phyloP scores from a whole-genome alignment of 2,888 invertebrate genomes.

The Pegoplata infirma region DNA sequence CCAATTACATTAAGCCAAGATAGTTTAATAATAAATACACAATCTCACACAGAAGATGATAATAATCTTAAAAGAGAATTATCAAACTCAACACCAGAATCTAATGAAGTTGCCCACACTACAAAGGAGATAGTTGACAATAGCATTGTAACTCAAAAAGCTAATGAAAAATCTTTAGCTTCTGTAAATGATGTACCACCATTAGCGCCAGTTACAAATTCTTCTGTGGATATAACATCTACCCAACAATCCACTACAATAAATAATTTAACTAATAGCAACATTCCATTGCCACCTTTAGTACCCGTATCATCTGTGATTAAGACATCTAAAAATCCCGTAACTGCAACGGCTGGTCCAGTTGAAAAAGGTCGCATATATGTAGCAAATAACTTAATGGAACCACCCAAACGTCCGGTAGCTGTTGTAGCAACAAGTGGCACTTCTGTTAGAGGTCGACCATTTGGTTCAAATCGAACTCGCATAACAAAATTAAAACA shows the following conservation, averaged over 20 bases:
- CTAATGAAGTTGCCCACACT: slow-evolving; percentile 9
- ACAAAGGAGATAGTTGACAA: not conserved
- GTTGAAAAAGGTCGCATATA: slow-evolving; percentile 75
- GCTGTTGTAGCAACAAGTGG: slow-evolving; percentile 66
- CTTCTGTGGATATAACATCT: not conserved
- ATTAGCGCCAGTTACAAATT: slow-evolving; percentile 52
- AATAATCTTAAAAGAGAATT: slow-evolving; percentile 51
- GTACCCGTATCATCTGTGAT: slow-evolving; percentile 65
- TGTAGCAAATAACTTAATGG: slow-evolving; percentile 76
- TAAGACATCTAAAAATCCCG: slow-evolving; percentile 17
- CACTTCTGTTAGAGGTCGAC: slow-evolving; percentile 74
- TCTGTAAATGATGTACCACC: slow-evolving; percentile 42
- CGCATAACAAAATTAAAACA: slow-evolving; percentile 71
- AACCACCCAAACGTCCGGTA: slow-evolving; percentile 55
- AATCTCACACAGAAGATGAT: not conserved
- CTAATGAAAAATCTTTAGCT: not conserved
- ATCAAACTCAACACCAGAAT: slow-evolving; percentile 47
- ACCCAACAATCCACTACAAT: not conserved
- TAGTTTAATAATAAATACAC: not conserved
- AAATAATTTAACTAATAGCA: not conserved
- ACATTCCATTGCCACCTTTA: slow-evolving; percentile 67
- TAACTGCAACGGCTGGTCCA: not conserved
- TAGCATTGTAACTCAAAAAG: not conserved
- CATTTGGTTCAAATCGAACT: slow-evolving; percentile 74
- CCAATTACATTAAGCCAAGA: slow-evolving; percentile 20